Conservation (phyloP, 2,113 vertebrate genomes). For the Eublepharis macularius region DNA sequence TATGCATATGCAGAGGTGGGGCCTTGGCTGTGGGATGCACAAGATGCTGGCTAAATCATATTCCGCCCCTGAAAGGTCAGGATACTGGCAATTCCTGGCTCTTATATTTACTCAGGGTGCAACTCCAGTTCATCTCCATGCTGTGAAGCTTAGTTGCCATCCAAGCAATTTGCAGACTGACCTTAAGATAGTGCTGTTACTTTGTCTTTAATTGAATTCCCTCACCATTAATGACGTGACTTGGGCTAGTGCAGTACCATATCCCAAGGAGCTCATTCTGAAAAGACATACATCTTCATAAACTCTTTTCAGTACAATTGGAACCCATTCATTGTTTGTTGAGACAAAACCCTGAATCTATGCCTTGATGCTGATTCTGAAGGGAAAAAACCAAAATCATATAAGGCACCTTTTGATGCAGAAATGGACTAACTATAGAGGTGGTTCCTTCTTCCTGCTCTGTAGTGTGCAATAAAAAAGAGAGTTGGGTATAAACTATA, state of each 20-base stretch:
- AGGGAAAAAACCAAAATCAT: slow-evolving; percentile 14
- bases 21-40: too few species aligned
- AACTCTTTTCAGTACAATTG: background rate
- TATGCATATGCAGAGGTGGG: too few species aligned
- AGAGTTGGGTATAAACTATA: background rate
- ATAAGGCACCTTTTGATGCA: slow-evolving; percentile 40
- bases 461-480: background rate
- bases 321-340: background rate
- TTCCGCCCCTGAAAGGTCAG: too few species aligned
- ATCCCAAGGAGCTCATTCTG: background rate
- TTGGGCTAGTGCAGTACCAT: background rate
- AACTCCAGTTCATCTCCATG: too few species aligned
- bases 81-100: too few species aligned
- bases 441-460: background rate
- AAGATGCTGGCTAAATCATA: too few species aligned
- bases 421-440: slow-evolving; percentile 16
- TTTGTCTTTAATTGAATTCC: background rate
- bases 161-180: too few species aligned
- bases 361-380: background rate
- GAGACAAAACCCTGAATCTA: background rate
- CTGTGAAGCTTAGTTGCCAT: too few species aligned
- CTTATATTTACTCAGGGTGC: too few species aligned
- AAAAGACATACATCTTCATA: background rate
- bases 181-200: too few species aligned
- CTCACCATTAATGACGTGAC: background rate